These are phyloP conservation scores for Zaprionus vittiger DNA, from an alignment of 1,140 invertebrate species.

Conservation along the genomic window DNA sequence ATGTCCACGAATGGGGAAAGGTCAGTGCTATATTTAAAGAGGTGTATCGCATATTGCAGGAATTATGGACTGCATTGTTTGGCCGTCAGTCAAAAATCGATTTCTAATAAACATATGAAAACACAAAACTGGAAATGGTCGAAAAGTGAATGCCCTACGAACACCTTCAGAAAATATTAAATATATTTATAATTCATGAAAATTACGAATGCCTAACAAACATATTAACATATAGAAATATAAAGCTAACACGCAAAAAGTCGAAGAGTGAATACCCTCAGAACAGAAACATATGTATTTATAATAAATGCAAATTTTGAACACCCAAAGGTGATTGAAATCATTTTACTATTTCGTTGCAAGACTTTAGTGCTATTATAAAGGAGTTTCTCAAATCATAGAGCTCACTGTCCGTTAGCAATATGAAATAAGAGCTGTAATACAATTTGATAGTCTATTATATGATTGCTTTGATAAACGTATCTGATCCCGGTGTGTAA, in stretches of 20 bases:
- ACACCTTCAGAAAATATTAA: too few species aligned
- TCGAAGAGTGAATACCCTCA: neutral
- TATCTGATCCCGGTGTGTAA: neutral
- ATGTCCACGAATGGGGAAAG: conserved; percentile 28
- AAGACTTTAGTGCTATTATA: too few species aligned
- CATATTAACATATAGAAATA: neutral
- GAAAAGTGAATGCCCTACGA: conserved; percentile 32
- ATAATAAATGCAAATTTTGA: too few species aligned
- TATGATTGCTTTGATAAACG: conserved; percentile 5
- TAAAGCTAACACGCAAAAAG: neutral
- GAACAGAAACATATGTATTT: neutral
- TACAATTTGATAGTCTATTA: neutral
- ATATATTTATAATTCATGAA: too few species aligned
- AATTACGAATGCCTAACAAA: neutral
- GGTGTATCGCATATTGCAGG: conserved; percentile 18
- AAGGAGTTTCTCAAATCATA: neutral
- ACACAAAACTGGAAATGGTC: neutral
- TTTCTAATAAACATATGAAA: conserved; percentile 53
- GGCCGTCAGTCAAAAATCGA: conserved; percentile 66
- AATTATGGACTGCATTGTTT: conserved; percentile 21
- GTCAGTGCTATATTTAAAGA: conserved; percentile 52
- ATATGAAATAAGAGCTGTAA: neutral
- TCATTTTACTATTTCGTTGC: too few species aligned
- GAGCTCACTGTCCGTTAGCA: neutral
- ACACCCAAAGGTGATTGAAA: too few species aligned